Conservation (phyloP, 2,888 invertebrate species). For the Mantis religiosa region DNA sequence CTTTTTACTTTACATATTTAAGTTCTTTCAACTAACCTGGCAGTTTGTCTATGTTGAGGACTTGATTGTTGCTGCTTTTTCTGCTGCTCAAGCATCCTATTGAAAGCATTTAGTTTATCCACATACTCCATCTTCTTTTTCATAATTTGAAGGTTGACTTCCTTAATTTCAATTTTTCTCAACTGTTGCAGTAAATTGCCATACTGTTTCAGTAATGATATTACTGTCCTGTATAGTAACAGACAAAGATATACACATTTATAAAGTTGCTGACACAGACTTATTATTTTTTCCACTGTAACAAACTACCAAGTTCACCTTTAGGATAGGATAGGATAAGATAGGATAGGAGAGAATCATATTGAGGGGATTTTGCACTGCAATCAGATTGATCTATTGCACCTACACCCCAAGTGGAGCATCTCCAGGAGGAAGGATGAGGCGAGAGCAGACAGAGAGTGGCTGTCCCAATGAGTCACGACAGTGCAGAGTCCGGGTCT, state of each 20-base stretch:
- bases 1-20: not conserved
- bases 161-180: not conserved
- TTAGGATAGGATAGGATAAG: too few relatives aligned
- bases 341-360: too few relatives aligned
- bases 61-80: not conserved
- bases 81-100: not conserved
- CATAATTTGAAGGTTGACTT: not conserved
- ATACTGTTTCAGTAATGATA: not conserved
- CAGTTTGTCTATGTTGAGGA: not conserved
- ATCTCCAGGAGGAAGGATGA: too few relatives aligned
- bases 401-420: too few relatives aligned
- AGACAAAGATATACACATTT: not conserved
- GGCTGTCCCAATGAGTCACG: too few relatives aligned
- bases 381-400: too few relatives aligned
- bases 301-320: too few relatives aligned
- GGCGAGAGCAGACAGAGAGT: too few relatives aligned
- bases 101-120: not conserved
- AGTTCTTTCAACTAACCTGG: not conserved
- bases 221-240: not conserved
- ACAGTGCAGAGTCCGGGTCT: too few relatives aligned
- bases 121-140: not conserved
- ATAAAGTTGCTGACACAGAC: too few relatives aligned
- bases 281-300: too few relatives aligned
- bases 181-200: not conserved
- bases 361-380: too few relatives aligned